Conservation (phyloP, 2,797 vertebrate genomes). For the Myotis pilosus region DNA sequence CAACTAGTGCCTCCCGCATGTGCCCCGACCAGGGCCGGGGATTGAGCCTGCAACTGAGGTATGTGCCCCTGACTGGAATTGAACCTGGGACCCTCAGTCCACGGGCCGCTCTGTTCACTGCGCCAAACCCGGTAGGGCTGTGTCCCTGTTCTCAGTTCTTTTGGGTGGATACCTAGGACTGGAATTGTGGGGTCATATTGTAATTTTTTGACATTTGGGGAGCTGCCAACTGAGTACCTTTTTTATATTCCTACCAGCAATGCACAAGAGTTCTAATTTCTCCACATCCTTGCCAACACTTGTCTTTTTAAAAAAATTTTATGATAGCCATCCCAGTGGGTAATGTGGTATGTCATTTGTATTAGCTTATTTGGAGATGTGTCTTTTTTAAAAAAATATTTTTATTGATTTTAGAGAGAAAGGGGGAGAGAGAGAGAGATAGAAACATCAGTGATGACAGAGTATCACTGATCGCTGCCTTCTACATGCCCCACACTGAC, state of each 20-base stretch:
- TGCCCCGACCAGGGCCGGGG: no score
- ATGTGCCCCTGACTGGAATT: no score
- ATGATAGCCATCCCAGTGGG: not conserved
- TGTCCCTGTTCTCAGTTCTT: not conserved
- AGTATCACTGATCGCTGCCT: no score
- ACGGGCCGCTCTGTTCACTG: no score
- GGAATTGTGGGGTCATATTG: not conserved
- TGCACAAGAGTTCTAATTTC: not conserved
- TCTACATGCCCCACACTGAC: no score
- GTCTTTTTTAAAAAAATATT: not conserved
- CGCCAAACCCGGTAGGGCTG: not conserved
- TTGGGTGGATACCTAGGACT: not conserved
- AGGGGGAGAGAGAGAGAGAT: not conserved
- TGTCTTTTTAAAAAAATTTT: not conserved
- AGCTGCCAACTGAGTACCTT: not conserved
- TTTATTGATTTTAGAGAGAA: no score
- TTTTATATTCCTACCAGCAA: not conserved
- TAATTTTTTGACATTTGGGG: not conserved
- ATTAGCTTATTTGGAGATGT: not conserved
- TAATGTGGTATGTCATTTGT: not conserved
- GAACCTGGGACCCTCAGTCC: no score
- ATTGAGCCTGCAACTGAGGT: no score
- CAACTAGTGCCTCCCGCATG: no score
- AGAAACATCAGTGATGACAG: no score
- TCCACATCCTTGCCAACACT: not conserved